Evolutionary conservation across 1,140 invertebrate genomes (phyloP), one percentile per base, ranked within the genome.

Genomic region (Artemia franciscana): DNA sequence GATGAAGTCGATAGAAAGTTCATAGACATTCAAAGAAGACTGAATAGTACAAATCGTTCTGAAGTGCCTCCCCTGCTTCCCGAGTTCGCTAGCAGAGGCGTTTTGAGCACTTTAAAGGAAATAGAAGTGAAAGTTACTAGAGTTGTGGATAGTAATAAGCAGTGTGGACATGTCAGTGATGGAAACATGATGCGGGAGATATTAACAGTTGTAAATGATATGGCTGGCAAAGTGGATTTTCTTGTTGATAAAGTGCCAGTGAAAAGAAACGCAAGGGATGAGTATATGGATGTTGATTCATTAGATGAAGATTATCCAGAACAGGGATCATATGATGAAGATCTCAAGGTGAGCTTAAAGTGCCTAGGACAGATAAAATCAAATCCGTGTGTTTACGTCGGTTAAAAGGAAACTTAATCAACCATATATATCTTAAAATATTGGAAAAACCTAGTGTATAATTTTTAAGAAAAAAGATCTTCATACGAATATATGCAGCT

Each of bases 221-320:
- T 65, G 59, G 64, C 71, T 5, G 70, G 72, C 1, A 74, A 74
- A 63, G 72, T 74, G 51, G 73, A 74, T 65, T 60, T 68, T 23
- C 68, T 70, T 18, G 67, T 69, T 27, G 68, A 69, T 61, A 67
- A 67, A 39, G 26, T 62, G 26, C n/a, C 27, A 2, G 60, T 28
- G 15, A 26, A 51, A 56, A 57, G 57, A 28, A 21, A 57, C 24
- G 26, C 58, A 15, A 28, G 60, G 26, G 24, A 27, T 27, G 62
- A 61, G 25, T 56, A 15, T n/a, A 3, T 63, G 15, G 62, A 63
- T 60, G 39, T 18, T 18, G 58, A 39, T 4, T 23, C 27, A 15
- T 56, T 27, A 24, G 26, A 64, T 21, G 30, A 58, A 18, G 57
- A 58, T 7, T 27, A 58, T 58, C 27, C 30, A 9, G 60, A 61